Percentiles rank a stretch among this genome's conserved stretches.
Evolutionary conservation across 2,888 invertebrate genomes (phyloP).

Genomic region (Helobdella robusta): DNA sequence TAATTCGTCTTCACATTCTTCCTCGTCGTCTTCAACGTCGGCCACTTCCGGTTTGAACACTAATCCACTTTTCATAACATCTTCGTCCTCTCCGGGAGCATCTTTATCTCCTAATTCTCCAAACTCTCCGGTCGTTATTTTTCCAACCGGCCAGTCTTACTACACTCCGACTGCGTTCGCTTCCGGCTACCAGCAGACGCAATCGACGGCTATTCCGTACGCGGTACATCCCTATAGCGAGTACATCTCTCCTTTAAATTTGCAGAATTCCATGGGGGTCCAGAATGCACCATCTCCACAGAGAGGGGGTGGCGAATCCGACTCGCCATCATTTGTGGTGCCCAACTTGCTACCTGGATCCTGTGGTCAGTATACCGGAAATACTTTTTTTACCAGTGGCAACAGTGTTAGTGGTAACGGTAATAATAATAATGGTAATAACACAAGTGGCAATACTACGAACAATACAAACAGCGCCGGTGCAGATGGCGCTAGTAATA

Average conservation of each 20-base stretch:
- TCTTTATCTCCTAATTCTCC: too few species aligned
- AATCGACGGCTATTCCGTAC: constrained; percentile 1
- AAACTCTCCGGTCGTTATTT: constrained; percentile 7
- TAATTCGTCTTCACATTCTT: not conserved
- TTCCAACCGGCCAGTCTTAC: constrained; percentile 6
- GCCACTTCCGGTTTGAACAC: constrained; percentile 1
- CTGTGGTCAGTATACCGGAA: too few species aligned
- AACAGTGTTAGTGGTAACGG: too few species aligned
- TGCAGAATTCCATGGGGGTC: too few species aligned
- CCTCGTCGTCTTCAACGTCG: constrained; percentile 11
- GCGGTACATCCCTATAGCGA: too few species aligned
- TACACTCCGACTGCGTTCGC: constrained; percentile 8
- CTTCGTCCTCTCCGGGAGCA: too few species aligned
- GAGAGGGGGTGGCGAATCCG: too few species aligned
- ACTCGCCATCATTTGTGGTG: too few species aligned
- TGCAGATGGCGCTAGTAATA: not conserved
- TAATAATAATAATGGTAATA: not conserved
- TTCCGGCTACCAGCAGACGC: constrained; percentile 5
- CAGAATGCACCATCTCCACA: too few species aligned
- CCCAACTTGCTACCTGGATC: too few species aligned
- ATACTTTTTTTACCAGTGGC: too few species aligned
- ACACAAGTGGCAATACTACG: not conserved
- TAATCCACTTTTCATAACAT: too few species aligned
- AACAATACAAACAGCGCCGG: not conserved
- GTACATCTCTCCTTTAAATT: not conserved